These are phyloP conservation scores for Dipodomys spectabilis DNA, from an alignment of 2,113 vertebrate species.

Conservation along the genomic window DNA sequence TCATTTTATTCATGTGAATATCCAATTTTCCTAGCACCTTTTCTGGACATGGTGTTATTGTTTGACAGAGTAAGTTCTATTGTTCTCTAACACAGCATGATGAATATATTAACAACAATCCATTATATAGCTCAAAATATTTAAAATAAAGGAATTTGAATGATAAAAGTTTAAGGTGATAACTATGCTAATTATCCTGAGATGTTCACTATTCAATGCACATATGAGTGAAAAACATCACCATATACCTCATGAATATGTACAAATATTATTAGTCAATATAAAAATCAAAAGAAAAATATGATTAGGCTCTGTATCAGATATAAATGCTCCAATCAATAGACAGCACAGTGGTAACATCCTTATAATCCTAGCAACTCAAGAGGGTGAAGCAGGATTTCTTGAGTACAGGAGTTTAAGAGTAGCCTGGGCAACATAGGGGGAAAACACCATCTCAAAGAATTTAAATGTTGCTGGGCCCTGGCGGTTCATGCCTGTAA, in stretches of 20 bases:
- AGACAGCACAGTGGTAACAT: not conserved
- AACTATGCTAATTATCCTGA: not conserved
- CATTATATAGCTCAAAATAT: not conserved
- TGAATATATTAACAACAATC: not conserved
- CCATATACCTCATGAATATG: not conserved
- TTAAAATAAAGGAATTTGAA: not conserved
- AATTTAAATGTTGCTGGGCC: too few relatives aligned
- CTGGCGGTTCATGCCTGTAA: too few relatives aligned
- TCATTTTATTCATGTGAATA: not conserved
- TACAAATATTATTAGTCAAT: not conserved
- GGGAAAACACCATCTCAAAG: not conserved
- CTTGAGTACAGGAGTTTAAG: not conserved
- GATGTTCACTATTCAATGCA: not conserved
- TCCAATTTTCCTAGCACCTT: not conserved
- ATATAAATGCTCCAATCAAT: not conserved
- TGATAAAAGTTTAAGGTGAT: not conserved
- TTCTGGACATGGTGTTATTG: not conserved
- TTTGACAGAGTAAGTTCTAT: not conserved
- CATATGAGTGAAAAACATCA: not conserved
- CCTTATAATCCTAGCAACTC: not conserved
- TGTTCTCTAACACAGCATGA: not conserved
- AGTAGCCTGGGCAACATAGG: not conserved
- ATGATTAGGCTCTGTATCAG: not conserved
- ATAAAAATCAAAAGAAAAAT: not conserved
- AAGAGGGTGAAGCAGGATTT: not conserved